These are phyloP conservation scores for Patella vulgata DNA, from an alignment of 1,140 invertebrate species.

Conservation along the genomic window DNA sequence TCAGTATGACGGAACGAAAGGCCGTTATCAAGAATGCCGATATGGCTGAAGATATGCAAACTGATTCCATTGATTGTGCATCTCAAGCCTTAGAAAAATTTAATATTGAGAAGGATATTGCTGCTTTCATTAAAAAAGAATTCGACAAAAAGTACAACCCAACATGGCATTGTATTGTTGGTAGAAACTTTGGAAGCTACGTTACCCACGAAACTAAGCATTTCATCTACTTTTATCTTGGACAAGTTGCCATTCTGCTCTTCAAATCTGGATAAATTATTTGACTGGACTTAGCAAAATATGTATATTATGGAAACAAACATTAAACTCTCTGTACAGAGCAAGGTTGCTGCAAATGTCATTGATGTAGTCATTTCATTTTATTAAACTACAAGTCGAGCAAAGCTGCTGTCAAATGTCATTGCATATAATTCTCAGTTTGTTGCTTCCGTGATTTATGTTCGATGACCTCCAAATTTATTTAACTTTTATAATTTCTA, in stretches of 20 bases:
- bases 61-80: slow-evolving; percentile 98
- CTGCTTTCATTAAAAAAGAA: slow-evolving; percentile 97
- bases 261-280: slow-evolving; percentile 70
- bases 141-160: slow-evolving; percentile 88
- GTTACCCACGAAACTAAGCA: slow-evolving; percentile 96
- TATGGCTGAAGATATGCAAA: slow-evolving; percentile 99
- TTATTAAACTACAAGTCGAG: no score
- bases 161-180: slow-evolving; percentile 94
- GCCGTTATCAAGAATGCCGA: slow-evolving; percentile 99
- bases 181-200: slow-evolving; percentile 93
- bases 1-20: slow-evolving; percentile 90
- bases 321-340: no score
- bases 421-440: no score
- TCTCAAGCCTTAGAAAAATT: slow-evolving; percentile 98
- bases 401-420: no score
- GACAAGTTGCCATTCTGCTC: slow-evolving; percentile 43
- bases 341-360: no score
- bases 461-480: no score
- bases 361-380: no score
- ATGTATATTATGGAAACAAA: no score
- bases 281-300: no score
- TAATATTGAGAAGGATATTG: slow-evolving; percentile 99
- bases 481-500: no score
- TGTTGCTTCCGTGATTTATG: no score
- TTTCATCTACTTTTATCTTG: slow-evolving; percentile 81